A percentile compares a stretch with the other conserved stretches of the same genome.
Conservation (phyloP, 2,797 vertebrate species). For the Steatocranus sp. region DNA sequence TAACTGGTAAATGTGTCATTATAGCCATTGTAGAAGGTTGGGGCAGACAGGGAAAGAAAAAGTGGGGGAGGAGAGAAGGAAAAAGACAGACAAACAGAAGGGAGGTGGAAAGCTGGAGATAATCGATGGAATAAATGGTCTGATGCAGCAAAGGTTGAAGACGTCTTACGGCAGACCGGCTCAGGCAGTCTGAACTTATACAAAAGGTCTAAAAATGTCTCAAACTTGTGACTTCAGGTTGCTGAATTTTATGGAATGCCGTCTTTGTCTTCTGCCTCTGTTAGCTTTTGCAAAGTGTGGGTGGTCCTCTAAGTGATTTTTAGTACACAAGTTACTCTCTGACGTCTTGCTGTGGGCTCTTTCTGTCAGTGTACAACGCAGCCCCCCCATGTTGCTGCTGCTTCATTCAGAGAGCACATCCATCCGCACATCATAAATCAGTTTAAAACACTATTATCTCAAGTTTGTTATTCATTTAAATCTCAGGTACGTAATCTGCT, state of each 20-base stretch:
- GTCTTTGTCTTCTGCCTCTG: slow-evolving; percentile 24
- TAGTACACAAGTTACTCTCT: slow-evolving; percentile 31
- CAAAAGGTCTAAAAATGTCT: slow-evolving; percentile 25
- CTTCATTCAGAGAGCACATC: not conserved
- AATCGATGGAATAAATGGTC: slow-evolving; percentile 5
- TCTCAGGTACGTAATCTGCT: not conserved
- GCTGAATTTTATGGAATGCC: slow-evolving; percentile 37
- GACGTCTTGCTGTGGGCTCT: slow-evolving; percentile 13
- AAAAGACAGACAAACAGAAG: not conserved
- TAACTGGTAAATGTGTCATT: slow-evolving; percentile 76
- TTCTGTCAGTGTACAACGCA: not conserved
- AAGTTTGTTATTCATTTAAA: not conserved
- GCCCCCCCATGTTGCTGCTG: not conserved
- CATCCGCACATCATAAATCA: not conserved
- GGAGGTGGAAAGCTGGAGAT: not conserved
- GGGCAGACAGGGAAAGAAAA: slow-evolving; percentile 32
- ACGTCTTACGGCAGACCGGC: slow-evolving; percentile 4
- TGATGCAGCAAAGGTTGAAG: not conserved
- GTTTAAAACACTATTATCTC: not conserved
- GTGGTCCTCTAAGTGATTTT: slow-evolving; percentile 52
- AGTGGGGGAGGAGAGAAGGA: not conserved
- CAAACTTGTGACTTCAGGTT: slow-evolving; percentile 31
- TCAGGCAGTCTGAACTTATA: slow-evolving; percentile 3
- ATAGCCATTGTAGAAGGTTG: slow-evolving; percentile 54
- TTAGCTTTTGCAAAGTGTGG: slow-evolving; percentile 51